These are phyloP conservation scores for Chloroceryle amazona DNA, from an alignment of 2,797 vertebrate genomes.

Conservation along the genomic window DNA sequence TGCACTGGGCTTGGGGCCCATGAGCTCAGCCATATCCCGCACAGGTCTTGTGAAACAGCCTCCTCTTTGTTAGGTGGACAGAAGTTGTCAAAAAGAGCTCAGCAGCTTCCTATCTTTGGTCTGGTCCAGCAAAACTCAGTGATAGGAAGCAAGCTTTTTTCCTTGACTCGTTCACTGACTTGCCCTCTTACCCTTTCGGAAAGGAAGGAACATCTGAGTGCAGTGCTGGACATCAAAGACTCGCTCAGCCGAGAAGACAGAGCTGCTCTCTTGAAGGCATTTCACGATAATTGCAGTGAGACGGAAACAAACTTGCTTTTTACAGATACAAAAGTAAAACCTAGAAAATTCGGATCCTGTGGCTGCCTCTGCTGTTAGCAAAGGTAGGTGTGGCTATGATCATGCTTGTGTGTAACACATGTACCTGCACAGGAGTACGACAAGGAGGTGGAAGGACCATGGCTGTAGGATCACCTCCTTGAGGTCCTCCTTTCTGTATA, in stretches of 20 bases:
- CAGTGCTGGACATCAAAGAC: conserved; percentile 64
- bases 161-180: not conserved
- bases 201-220: conserved; percentile 65
- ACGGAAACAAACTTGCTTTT: conserved; percentile 29
- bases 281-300: not conserved
- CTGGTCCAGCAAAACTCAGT: not conserved
- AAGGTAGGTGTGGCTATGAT: conserved; percentile 17
- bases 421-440: not conserved
- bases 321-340: conserved; percentile 53
- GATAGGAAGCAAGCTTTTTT: not conserved
- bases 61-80: not conserved
- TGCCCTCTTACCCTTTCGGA: not conserved
- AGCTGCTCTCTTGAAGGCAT: conserved; percentile 26
- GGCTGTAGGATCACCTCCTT: not conserved
- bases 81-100: not conserved
- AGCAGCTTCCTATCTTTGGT: not conserved
- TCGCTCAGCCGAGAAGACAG: conserved; percentile 22
- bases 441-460: not conserved
- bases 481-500: not conserved
- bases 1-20: not conserved
- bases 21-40: not conserved
- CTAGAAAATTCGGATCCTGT: not conserved
- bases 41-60: not conserved
- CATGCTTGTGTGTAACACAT: rapidly evolving
- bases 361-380: conserved; percentile 56